Base-by-base conservation (phyloP, 2,113 vertebrate genomes). In the Thomomys bottae region DNA sequence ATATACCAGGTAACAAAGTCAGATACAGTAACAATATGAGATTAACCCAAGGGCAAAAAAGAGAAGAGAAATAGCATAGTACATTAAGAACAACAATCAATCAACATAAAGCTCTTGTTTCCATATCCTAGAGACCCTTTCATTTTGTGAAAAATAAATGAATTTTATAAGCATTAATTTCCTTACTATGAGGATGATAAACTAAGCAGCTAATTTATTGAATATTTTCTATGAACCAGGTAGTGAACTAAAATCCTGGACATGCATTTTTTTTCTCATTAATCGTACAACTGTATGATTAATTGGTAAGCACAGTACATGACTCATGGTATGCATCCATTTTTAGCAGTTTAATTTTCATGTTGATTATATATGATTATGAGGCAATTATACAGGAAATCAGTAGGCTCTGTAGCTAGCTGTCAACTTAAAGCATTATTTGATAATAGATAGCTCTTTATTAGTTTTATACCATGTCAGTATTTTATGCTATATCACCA, bases 301-400 rank as follows among this genome's bases (percentile, higher is more conserved):
- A 84, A 77, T 14, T 59, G 34, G 12, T 80, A 84, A 92, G 12
- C 59, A 83, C 15, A 34, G 49, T 36, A 49, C 42, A 76, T 84
- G 45, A 91, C 45, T 20, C 1, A 12, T 28, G 20, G 45, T 42
- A 45, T 36, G 18, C n/a, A 24, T 57, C 83, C 54, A 90, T 20
- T 91, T 18, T 76, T 79, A 87, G 36, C 71, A 80, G 49, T 87
- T 92, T 90, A 71, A 87, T 71, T 80, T 94, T 90, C 88, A 79
- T 88, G 38, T 66, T 86, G 92, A 82, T 45, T 86, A 34, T 92
- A 80, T 87, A 40, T 70, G 59, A 73, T 95, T 77, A 72, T 32
- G 84, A 82, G 21, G 24, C 26, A 89, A 49, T 77, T 90, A 32
- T 54, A 36, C 59, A 78, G n/a, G 78, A 94, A 84, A 87, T 86